Evolutionary conservation across 2,113 vertebrate genomes (phyloP), one percentile per base, ranked within the genome.

Genomic region (Nannobrachium achirus): DNA sequence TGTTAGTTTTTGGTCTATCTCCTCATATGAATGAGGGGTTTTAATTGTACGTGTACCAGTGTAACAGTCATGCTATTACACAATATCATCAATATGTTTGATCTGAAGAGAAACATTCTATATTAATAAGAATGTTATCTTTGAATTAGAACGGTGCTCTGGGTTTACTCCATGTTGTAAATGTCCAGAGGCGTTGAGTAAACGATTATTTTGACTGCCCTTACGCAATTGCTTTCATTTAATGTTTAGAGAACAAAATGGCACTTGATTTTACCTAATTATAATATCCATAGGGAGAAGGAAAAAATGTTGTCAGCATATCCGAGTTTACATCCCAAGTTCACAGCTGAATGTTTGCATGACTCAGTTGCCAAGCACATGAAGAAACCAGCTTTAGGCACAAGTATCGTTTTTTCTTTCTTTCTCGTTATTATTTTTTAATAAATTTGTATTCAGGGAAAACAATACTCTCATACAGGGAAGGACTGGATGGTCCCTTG

Each of bases 381-480:
- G 20, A 78, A 66, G 13, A 72, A 56, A 85, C 53, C 66, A 48
- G 69, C 79, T 80, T 63, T 44, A 79, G 66, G 50, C 62, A 72
- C 60, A 80, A 55, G 40, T 15, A 33, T 4, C 25, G 25, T 33
- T 33, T 33, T n/a, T 33, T 33, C 25, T 33, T 33, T 33, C 25
- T 33, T 33, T 33, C 25, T 33, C 25, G 18, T 53, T 56, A 1
- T 38, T 56, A 18, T 13, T 44, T 60, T 60, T 18, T 4, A 10
- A 11, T 16, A 8, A 10, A n/a, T 50, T 41, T 62, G 33, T 59
- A 81, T 88, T 88, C 87, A 89, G 85, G 87, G 82, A 89, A 33
- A 33, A 85, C 59, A 73, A 73, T 79, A 76, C 81, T 84, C 64
- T 69, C 60, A 50, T 46, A 79, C 89, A 87, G 86, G 82, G 83